These are phyloP conservation scores for Cantharis rustica DNA, from an alignment of 2,888 invertebrate genomes.

Conservation along the genomic window DNA sequence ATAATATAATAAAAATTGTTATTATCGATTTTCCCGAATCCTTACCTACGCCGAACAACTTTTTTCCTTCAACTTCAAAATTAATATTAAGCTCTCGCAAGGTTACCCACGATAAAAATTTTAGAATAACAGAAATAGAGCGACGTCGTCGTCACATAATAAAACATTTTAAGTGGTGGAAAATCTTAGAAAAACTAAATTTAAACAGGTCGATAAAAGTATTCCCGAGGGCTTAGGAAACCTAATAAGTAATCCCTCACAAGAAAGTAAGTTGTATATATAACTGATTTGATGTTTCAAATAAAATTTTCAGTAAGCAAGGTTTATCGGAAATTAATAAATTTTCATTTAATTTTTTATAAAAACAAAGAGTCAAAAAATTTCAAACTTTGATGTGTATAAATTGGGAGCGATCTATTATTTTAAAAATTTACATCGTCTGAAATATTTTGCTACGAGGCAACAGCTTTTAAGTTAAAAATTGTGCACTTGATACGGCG, in stretches of 20 bases:
- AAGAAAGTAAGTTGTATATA: neutral
- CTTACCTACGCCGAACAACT: neutral
- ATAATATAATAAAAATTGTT: slow-evolving; percentile 20
- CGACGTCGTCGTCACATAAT: neutral
- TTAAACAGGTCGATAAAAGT: neutral
- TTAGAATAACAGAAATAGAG: neutral
- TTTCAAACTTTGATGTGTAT: neutral
- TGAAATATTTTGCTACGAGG: neutral
- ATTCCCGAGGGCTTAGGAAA: neutral
- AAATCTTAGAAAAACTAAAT: neutral
- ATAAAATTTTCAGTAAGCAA: neutral
- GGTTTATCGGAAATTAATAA: too few relatives aligned
- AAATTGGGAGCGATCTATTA: neutral
- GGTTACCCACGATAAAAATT: neutral
- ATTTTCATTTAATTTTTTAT: neutral
- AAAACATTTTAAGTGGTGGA: neutral
- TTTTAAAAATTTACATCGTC: neutral
- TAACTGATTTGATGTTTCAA: neutral
- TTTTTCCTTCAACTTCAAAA: neutral
- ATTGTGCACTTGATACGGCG: slow-evolving; percentile 4
- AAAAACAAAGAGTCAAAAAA: neutral
- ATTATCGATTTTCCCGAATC: slow-evolving; percentile 17
- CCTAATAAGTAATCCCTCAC: neutral
- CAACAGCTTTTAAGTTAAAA: neutral
- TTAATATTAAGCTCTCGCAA: neutral